Evolutionary conservation across 1,140 invertebrate species (phyloP).

Genomic region (Mercenaria mercenaria): DNA sequence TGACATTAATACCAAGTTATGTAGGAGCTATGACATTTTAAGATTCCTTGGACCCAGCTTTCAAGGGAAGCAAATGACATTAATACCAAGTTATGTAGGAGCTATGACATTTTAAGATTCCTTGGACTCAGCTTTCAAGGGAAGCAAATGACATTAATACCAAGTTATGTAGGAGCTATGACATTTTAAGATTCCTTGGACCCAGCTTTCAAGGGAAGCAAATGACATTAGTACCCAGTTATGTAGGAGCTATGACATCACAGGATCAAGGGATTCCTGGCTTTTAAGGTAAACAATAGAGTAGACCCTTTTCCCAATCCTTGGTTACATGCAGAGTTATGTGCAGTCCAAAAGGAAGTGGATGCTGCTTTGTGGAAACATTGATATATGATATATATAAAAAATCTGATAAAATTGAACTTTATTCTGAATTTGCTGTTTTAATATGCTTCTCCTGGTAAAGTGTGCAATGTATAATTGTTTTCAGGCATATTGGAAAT

Average conservation of each 20-base stretch:
- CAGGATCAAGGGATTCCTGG: constrained; percentile 11
- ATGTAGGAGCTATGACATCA: constrained; percentile 25
- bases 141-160: constrained; percentile 4
- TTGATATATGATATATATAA: too few species aligned
- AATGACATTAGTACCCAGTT: not conserved
- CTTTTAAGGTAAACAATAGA: constrained; percentile 37
- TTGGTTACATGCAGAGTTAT: too few species aligned
- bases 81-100: constrained; percentile 19
- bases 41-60: constrained; percentile 30
- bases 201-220: constrained; percentile 52
- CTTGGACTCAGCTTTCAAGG: constrained; percentile 42
- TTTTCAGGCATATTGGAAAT: too few species aligned
- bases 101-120: constrained; percentile 7
- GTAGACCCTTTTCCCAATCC: too few species aligned
- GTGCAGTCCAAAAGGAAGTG: too few species aligned
- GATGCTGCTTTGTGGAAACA: too few species aligned
- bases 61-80: constrained; percentile 31
- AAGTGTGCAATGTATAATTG: too few species aligned
- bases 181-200: constrained; percentile 12
- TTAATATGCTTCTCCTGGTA: too few species aligned
- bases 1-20: not conserved
- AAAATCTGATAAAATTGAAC: too few species aligned
- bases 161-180: not conserved
- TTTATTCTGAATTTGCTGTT: too few species aligned
- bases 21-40: constrained; percentile 3